Base-by-base conservation (phyloP, 1,140 invertebrate species). In the Anoplophora glabripennis region DNA sequence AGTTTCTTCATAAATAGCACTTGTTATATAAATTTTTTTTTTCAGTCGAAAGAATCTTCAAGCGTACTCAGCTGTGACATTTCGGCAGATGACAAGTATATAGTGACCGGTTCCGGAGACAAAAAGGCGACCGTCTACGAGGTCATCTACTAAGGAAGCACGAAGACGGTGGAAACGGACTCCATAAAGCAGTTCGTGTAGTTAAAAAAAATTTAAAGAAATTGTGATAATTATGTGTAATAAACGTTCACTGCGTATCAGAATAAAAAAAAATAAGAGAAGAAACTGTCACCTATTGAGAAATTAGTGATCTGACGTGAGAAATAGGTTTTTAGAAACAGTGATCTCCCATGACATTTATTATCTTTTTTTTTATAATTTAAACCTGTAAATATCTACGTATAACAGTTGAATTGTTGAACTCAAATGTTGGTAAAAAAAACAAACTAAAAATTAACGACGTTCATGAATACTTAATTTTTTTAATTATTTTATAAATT, bases 121-220 rank as follows among this genome's bases (percentile, higher is more conserved):
- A 99, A 98, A 79, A 99, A 98, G 78, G 96, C 96, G 58, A 98
- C 95, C 59, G 89, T 99, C 54, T 99, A 99, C 77, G 96, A 99
- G 87, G 94, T 98, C 70, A 93, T 97, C 75, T 98, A 96, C 79
- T 93, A 81, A 65, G n/a, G 21, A 5, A 28, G 3, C 5, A 5
- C 21, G 5, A 28, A 28, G 21, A 5, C 3, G 5, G 21, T 28
- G 21, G n/a, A 54, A 42, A 60, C 45, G 40, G 18, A 21, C 48
- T n/a, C n/a, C n/a, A n/a, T n/a, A n/a, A n/a, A n/a, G n/a, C n/a
- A n/a, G 21, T 12, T 40, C n/a, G 14, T 59, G 52, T 58, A 57
- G 42, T 62, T 49, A 58, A 47, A 58, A 57, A 48, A n/a, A n/a
- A n/a, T 56, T 65, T 52, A 65, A 63, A 63, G 59, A 67, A 71